Conservation (phyloP, 30 jellyfish, hydroid and myxozoan species). For the Pelagia noctiluca region DNA sequence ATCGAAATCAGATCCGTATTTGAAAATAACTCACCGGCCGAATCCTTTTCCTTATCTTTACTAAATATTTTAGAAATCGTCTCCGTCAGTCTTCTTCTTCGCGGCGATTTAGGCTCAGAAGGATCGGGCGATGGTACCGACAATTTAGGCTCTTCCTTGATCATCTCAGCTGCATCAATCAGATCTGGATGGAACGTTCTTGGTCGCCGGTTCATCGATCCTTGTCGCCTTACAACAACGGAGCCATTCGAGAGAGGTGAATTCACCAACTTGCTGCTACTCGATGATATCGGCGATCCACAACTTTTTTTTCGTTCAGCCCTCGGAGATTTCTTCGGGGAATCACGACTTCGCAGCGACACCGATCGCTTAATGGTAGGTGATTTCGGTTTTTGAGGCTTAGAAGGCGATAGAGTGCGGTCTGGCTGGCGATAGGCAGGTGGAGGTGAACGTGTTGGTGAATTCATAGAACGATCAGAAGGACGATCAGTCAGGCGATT, state of each 20-base stretch:
- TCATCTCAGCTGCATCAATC: slow-evolving; percentile 24
- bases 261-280: neutral
- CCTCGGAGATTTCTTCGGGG: slow-evolving; percentile 47
- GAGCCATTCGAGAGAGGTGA: slow-evolving; percentile 16
- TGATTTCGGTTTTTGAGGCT: neutral
- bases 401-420: neutral
- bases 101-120: slow-evolving; percentile 55
- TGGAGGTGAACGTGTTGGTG: slow-evolving; percentile 47
- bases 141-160: slow-evolving; percentile 5
- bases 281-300: slow-evolving; percentile 35
- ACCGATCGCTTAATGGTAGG: slow-evolving; percentile 51
- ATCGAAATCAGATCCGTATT: neutral
- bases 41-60: slow-evolving; percentile 48
- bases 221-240: slow-evolving; percentile 53
- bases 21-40: slow-evolving; percentile 4
- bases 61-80: slow-evolving; percentile 70
- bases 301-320: slow-evolving; percentile 16
- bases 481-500: neutral
- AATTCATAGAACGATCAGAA: too few species aligned
- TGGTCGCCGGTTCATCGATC: slow-evolving; percentile 51
- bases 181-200: slow-evolving; percentile 67
- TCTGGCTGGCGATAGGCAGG: slow-evolving; percentile 40
- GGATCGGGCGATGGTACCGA: neutral
- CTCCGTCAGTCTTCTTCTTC: slow-evolving; percentile 55
- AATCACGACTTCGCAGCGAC: slow-evolving; percentile 30